A percentile compares a stretch with the other conserved stretches of the same genome.
These are phyloP conservation scores for Carduelis carduelis DNA, from an alignment of 2,797 vertebrate genomes.

Conservation along the genomic window DNA sequence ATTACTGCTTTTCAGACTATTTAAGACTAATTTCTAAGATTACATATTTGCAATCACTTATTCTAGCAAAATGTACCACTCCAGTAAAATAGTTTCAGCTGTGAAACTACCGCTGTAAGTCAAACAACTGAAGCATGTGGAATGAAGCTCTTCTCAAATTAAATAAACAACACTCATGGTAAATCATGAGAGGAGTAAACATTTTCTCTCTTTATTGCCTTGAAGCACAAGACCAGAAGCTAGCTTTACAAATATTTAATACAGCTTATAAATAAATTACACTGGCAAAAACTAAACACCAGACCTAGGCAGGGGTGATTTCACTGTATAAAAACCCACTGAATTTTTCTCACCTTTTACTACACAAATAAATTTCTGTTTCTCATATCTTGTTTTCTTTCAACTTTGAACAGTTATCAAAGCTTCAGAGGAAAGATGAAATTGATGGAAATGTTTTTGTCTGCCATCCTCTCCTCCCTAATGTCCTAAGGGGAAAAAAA, in stretches of 20 bases:
- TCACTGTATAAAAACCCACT: neutral
- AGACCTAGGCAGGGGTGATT: neutral
- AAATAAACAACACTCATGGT: neutral
- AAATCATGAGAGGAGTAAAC: neutral
- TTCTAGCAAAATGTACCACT: neutral
- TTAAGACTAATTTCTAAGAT: neutral
- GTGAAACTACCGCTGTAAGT: neutral
- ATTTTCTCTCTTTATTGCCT: neutral
- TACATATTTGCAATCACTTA: neutral
- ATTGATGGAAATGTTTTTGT: neutral
- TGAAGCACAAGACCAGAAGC: neutral
- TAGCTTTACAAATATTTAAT: conserved; percentile 13
- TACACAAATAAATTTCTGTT: neutral
- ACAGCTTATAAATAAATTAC: neutral
- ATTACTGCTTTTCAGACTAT: neutral
- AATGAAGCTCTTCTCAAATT: neutral
- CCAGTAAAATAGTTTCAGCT: neutral
- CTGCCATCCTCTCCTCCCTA: neutral
- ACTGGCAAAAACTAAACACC: neutral
- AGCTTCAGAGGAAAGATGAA: neutral
- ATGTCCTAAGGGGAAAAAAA: neutral
- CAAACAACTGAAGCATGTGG: neutral
- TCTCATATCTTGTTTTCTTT: neutral
- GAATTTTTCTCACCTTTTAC: neutral
- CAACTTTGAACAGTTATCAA: neutral